These are phyloP conservation scores for Pimpla rufipes DNA, from an alignment of 2,888 invertebrate species.

Conservation along the genomic window DNA sequence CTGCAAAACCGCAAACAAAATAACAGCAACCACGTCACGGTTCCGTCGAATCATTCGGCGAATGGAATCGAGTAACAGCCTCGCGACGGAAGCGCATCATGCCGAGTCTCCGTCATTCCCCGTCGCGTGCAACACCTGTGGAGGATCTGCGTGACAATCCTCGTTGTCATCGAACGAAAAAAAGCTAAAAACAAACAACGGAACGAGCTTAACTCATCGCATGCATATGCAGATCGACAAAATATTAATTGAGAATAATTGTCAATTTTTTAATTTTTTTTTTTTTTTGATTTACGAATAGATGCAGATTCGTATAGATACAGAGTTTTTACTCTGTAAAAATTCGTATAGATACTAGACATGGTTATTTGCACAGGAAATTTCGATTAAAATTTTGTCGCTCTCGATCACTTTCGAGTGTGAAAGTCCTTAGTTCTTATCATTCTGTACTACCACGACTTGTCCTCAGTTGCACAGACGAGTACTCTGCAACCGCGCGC, in stretches of 20 bases:
- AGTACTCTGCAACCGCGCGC: no score
- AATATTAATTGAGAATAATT: neutral
- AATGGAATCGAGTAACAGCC: conserved; percentile 80
- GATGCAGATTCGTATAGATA: neutral
- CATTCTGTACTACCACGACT: neutral
- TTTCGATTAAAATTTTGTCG: neutral
- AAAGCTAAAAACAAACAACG: neutral
- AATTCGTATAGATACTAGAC: no score
- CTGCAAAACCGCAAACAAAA: conserved; percentile 85
- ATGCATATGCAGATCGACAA: neutral
- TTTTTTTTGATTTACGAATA: no score
- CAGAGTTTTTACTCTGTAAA: neutral
- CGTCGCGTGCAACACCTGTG: conserved; percentile 30
- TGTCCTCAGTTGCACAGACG: no score
- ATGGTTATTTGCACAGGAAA: neutral
- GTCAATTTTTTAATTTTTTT: neutral
- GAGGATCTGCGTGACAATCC: conserved; percentile 21
- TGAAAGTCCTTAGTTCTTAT: conserved; percentile 25
- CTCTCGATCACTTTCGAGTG: conserved; percentile 5
- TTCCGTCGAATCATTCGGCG: conserved; percentile 74
- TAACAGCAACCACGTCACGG: conserved; percentile 80
- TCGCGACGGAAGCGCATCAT: neutral
- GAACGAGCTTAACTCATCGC: conserved; percentile 3
- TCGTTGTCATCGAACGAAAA: conserved; percentile 9
- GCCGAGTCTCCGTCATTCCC: conserved; percentile 4